Base-by-base conservation (phyloP, 2,888 invertebrate species). In the Amaurobius ferox region DNA sequence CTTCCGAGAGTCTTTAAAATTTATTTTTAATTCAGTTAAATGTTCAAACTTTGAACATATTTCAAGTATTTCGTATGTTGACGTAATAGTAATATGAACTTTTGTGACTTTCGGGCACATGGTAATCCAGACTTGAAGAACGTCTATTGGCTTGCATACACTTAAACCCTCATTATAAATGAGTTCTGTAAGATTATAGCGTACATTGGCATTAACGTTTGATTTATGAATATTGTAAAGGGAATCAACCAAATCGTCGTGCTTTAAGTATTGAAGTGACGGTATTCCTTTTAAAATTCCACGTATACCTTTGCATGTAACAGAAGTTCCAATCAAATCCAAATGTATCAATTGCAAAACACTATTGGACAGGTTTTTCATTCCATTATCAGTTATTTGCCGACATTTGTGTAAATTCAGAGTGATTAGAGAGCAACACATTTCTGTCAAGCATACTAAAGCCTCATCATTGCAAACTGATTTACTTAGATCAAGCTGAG, bases 111-210 rank as follows among this genome's bases (percentile, higher is more conserved):
- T 44, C 13, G 79, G 79, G 26, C 79, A 79, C 40, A 73, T 26
- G 1, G 44, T 26, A 62, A 44, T 11, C 66, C 66, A 73, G 11
- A 55, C 35, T 19, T 44, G 39, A 35, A 79, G n/a, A 26, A 73
- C 26, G 28, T 44, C 1, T 26, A 28, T 16, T 23, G 29, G 28
- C 2, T 66, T 19, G 9, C 5, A 13, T 19, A 7, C 0, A 13
- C 0, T 7, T 23, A 6, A 16, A 28, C 1, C n/a, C n/a, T n/a
- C 13, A 1, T 35, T 32, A 48, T 48, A 72, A 2, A 48, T 32
- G 28, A 79, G 44, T 9, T 66, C 48, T 66, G 28, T 79, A 1
- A 79, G 32, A 48, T 73, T 73, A 40, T 55, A 79, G 5, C 23
- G 19, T 0, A 19, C 16, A 55, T 5, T 23, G 1, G 13, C 30